Evolutionary conservation across 2,797 vertebrate species (phyloP), one percentile per base, ranked within the genome.

Genomic region (Chromis chromis): DNA sequence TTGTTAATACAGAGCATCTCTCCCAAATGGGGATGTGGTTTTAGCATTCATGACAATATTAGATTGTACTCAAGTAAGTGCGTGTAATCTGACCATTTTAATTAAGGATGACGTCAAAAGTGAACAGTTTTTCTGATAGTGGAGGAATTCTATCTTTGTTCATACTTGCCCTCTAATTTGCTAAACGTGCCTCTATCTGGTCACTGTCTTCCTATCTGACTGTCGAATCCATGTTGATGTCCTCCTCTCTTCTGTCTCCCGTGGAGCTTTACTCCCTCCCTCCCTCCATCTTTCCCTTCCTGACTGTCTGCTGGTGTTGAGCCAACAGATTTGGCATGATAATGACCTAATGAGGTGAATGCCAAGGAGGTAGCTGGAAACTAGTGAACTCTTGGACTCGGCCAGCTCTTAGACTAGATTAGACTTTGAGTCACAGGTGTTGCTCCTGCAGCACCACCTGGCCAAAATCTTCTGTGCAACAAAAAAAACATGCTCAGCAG

Each of bases 311-410:
- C 42, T 82, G 56, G 21, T 42, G 11, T 50, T 12, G 19, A 57
- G 69, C 70, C 54, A 82, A 10, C 2, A 54, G 65, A 54, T 57
- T 31, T 50, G 28, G 3, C 6, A 2, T 21, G 46, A 21, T 61
- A 63, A 17, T 4, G 1, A 78, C 48, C 1, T 6, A 61, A 69
- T 31, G 55, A 72, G 55, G 66, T 67, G 59, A 66, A 65, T 67
- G 74, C 56, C 46, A 55, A 2, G 4, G 36, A 50, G 49, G 13
- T 19, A 40, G 39, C 10, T 48, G 5, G 36, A 16, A 56, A 63
- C 56, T 17, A 0, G 39, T 58, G 31, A 75, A 76, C 61, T 74
- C 17, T 19, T 81, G 67, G 59, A 82, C 77, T 81, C 49, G 48
- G 31, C 59, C 28, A 39, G 53, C 52, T 58, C n/a, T n/a, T n/a